phyloP scores from a whole-genome alignment of 2,888 invertebrate species.

The Drosophila suboccidentalis region DNA sequence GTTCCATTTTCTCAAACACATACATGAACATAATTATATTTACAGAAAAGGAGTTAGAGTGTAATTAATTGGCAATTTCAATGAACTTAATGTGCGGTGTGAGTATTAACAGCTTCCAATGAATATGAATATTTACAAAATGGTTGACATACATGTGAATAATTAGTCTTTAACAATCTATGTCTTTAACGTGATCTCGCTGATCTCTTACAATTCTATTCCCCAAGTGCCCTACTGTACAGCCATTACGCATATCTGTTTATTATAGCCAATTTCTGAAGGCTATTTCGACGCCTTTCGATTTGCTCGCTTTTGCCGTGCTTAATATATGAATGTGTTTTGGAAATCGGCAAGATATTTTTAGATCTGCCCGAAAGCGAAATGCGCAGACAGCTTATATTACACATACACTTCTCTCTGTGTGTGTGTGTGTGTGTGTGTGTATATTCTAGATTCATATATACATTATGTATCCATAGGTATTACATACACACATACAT shows the following conservation, averaged over 20 bases:
- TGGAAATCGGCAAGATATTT: slow-evolving; percentile 77
- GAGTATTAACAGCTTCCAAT: slow-evolving; percentile 11
- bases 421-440: too few species aligned
- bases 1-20: neutral
- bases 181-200: neutral
- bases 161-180: slow-evolving; percentile 9
- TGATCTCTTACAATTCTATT: slow-evolving; percentile 6
- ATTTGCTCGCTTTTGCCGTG: slow-evolving; percentile 33
- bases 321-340: slow-evolving; percentile 65
- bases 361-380: slow-evolving; percentile 66
- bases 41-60: slow-evolving; percentile 43
- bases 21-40: slow-evolving; percentile 9
- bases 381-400: slow-evolving; percentile 83
- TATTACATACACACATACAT: slow-evolving; percentile 7
- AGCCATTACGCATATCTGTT: slow-evolving; percentile 16
- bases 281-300: slow-evolving; percentile 25
- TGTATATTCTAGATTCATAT: slow-evolving; percentile 17
- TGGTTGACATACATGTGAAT: slow-evolving; percentile 6
- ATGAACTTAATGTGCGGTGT: slow-evolving; percentile 20
- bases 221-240: slow-evolving; percentile 11
- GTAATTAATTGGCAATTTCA: slow-evolving; percentile 58
- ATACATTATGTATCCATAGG: slow-evolving; percentile 23
- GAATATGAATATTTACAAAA: slow-evolving; percentile 15
- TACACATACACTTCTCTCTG: slow-evolving; percentile 54
- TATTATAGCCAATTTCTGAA: slow-evolving; percentile 38